Percentiles rank a stretch among this genome's conserved stretches.
Conservation (phyloP, 2,888 invertebrate species). For the Papilio demoleus region DNA sequence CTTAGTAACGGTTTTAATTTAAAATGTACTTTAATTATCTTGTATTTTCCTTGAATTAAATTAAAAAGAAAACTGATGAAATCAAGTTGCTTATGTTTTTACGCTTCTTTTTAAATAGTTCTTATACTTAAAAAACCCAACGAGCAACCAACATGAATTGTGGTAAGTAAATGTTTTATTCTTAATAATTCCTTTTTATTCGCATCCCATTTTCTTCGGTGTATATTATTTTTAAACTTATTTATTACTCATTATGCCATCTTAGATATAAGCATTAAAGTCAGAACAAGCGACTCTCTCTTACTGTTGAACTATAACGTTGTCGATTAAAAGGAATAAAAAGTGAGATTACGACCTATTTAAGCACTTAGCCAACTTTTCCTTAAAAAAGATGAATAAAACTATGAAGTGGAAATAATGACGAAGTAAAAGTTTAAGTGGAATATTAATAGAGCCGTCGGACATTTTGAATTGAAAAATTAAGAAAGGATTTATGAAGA, state of each 20-base stretch:
- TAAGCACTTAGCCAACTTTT: conserved; percentile 39
- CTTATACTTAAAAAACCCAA: no score
- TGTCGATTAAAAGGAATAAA: conserved; percentile 23
- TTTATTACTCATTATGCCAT: neutral
- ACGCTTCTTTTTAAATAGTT: no score
- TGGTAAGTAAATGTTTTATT: no score
- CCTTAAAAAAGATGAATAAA: conserved; percentile 34
- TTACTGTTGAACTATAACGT: neutral
- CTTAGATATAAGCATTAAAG: neutral
- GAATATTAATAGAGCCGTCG: conserved; percentile 38
- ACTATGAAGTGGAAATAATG: conserved; percentile 35
- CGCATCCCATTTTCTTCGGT: no score
- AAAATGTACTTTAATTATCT: conserved; percentile 16
- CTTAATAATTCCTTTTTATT: no score
- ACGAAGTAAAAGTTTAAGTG: conserved; percentile 39
- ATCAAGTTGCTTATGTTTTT: no score
- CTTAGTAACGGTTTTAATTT: conserved; percentile 29
- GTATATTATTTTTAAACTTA: no score
- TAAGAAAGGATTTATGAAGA: conserved; percentile 21
- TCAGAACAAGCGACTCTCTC: neutral
- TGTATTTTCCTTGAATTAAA: conserved; percentile 1
- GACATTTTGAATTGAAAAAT: conserved; percentile 30
- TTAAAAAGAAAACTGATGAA: neutral
- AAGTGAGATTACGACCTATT: conserved; percentile 29
- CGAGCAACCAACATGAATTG: no score